phyloP scores from a whole-genome alignment of 2,797 vertebrate genomes.

The Channallabes apus region DNA sequence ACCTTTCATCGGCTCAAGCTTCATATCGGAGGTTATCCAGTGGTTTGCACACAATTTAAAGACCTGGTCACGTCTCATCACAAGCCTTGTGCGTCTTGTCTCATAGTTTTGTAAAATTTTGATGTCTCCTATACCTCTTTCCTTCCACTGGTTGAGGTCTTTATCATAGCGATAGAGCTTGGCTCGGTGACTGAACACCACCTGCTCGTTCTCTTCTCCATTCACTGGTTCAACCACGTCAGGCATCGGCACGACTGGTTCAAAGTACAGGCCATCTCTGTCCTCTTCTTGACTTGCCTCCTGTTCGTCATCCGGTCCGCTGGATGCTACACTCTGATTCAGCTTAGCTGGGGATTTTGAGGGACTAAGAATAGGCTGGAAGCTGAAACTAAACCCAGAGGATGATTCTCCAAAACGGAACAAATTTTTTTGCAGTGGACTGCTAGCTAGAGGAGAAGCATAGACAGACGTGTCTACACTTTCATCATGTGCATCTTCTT shows the following conservation, averaged over 20 bases:
- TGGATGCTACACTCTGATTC: constrained; percentile 87
- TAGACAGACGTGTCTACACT: constrained; percentile 83
- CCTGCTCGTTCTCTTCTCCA: constrained; percentile 94
- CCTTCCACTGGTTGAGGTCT: constrained; percentile 90
- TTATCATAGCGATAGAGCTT: constrained; percentile 97
- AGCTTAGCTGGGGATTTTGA: constrained; percentile 91
- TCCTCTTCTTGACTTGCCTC: constrained; percentile 92
- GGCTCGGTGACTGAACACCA: constrained; percentile 92
- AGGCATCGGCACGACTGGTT: constrained; percentile 93
- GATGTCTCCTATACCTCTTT: constrained; percentile 95
- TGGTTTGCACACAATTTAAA: constrained; percentile 98
- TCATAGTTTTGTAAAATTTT: constrained; percentile 92
- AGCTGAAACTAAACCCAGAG: constrained; percentile 91
- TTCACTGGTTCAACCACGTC: constrained; percentile 91
- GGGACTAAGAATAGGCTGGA: constrained; percentile 92
- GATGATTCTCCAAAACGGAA: constrained; percentile 95
- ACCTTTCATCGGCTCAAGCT: constrained; percentile 92
- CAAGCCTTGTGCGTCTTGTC: constrained; percentile 85
- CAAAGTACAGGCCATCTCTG: constrained; percentile 92
- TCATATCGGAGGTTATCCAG: constrained; percentile 87
- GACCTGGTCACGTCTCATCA: constrained; percentile 98
- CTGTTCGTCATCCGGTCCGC: constrained; percentile 91
- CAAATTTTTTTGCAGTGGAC: constrained; percentile 86
- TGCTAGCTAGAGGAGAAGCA: constrained; percentile 83
- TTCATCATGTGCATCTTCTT: constrained; percentile 83